Conservation (phyloP, 2,888 invertebrate species). For the Nomada ruficornis region DNA sequence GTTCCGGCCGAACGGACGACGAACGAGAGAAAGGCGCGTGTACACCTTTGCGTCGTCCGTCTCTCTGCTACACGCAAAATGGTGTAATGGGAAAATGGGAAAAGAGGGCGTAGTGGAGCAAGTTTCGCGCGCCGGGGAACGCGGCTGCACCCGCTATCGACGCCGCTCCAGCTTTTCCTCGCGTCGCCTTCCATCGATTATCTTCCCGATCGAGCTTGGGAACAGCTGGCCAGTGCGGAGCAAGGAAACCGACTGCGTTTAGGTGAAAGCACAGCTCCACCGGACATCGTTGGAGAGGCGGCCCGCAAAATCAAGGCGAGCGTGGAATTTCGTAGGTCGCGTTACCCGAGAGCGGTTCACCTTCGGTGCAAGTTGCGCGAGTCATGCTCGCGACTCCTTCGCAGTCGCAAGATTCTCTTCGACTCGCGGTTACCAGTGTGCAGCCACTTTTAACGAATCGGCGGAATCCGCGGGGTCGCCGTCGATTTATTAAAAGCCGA, state of each 20-base stretch:
- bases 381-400: not conserved
- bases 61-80: no score
- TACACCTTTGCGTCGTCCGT: not conserved
- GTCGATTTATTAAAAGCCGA: conserved; percentile 1
- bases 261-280: conserved; percentile 47
- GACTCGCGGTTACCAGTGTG: not conserved
- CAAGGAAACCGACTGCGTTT: conserved; percentile 6
- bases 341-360: conserved; percentile 46
- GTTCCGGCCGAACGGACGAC: conserved; percentile 13
- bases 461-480: not conserved
- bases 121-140: no score
- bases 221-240: not conserved
- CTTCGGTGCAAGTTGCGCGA: conserved; percentile 17
- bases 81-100: no score
- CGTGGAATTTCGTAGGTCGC: conserved; percentile 45
- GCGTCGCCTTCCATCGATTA: not conserved
- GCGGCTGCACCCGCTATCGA: no score
- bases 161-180: not conserved
- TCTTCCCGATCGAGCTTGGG: not conserved
- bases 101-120: no score
- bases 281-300: not conserved
- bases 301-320: conserved; percentile 14
- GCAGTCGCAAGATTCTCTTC: not conserved
- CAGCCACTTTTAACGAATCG: not conserved
- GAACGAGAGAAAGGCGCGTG: conserved; percentile 13